Conservation (phyloP, 2,888 invertebrate species). For the Rambutsinella grinnellia region DNA sequence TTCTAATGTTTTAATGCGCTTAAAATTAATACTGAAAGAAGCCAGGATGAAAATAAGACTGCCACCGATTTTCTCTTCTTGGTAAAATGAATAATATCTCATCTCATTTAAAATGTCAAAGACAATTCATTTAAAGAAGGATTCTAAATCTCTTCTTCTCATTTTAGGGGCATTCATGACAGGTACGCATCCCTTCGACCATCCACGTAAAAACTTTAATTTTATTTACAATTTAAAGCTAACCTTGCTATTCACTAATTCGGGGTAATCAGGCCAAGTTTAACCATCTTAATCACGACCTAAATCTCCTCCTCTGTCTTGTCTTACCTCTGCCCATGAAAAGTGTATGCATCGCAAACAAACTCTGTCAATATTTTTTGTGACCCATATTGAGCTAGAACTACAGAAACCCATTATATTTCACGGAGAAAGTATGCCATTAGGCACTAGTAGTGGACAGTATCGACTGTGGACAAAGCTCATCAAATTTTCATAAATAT, state of each 20-base stretch:
- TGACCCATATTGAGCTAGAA: neutral
- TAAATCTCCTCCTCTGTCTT: no score
- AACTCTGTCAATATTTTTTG: neutral
- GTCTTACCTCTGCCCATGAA: neutral
- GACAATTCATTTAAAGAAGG: neutral
- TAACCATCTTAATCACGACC: no score
- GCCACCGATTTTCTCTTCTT: constrained; percentile 54
- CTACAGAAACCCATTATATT: neutral
- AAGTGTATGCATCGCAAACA: no score
- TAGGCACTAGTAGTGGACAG: neutral
- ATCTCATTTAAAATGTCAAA: neutral
- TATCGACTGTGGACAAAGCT: constrained; percentile 4
- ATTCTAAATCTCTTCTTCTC: neutral
- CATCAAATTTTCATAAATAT: constrained; percentile 37
- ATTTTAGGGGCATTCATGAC: constrained; percentile 37
- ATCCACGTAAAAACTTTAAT: neutral
- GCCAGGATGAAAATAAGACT: constrained; percentile 50
- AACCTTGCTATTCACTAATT: constrained; percentile 7
- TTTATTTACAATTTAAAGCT: neutral
- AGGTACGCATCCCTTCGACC: constrained; percentile 13
- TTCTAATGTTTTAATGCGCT: constrained; percentile 29
- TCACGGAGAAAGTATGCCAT: neutral
- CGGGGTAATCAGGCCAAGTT: constrained; percentile 53
- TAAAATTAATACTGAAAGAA: constrained; percentile 38
- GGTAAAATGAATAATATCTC: constrained; percentile 2